Conservation (phyloP, 1,140 invertebrate genomes). For the Philotrypesis tridentata region DNA sequence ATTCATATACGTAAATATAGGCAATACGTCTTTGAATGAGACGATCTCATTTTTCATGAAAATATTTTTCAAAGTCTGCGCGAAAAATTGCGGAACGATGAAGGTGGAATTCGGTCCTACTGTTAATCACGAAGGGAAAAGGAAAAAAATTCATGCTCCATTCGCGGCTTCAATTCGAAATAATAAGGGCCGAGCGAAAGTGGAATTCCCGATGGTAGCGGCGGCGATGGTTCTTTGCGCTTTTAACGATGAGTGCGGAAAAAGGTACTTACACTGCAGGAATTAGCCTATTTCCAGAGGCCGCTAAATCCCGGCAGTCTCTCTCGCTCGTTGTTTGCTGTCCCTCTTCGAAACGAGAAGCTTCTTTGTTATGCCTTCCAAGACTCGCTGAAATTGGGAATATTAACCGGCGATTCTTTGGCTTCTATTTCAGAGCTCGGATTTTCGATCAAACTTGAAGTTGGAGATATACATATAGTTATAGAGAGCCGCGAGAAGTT, state of each 20-base stretch:
- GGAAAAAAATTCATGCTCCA: not conserved
- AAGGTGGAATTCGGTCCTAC: not conserved
- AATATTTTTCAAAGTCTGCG: not conserved
- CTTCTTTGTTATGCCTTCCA: not conserved
- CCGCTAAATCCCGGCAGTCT: conserved; percentile 12
- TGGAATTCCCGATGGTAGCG: not conserved
- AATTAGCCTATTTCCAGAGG: conserved; percentile 34
- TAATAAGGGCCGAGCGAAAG: not conserved
- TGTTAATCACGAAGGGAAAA: not conserved
- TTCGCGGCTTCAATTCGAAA: not conserved
- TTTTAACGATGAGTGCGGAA: not conserved
- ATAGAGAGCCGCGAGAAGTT: too few species aligned
- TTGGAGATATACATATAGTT: too few species aligned
- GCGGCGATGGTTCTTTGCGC: not conserved
- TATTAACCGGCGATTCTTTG: not conserved
- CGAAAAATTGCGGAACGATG: too few species aligned
- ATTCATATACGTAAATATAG: not conserved
- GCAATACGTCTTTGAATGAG: not conserved
- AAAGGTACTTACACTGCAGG: conserved; percentile 24
- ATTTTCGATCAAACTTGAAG: too few species aligned
- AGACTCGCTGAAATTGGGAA: not conserved
- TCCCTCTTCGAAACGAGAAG: not conserved
- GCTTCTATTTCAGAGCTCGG: too few species aligned
- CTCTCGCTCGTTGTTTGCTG: not conserved
- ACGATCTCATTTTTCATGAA: not conserved